Evolutionary conservation across 2,888 invertebrate genomes (phyloP), one percentile per base, ranked within the genome.

Genomic region (Altica lythri): DNA sequence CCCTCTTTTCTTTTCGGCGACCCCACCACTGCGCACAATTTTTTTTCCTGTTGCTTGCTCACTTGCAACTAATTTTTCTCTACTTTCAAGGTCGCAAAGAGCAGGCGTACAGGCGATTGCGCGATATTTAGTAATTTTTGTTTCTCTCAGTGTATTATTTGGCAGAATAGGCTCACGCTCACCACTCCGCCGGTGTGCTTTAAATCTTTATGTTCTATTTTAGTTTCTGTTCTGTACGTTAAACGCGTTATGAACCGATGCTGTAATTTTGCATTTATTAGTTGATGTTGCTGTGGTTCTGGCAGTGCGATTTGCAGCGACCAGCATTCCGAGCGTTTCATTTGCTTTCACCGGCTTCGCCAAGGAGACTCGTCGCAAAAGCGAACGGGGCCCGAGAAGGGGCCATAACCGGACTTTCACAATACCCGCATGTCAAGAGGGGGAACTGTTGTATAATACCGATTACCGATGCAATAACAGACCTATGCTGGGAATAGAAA

Each of bases 391-490:
- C 74, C 72, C 71, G 64, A 67, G 68, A 70, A 68, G 75, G 76
- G 74, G 72, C 72, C 70, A 65, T 70, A 71, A 71, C 69, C 67
- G 72, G 71, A 75, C 75, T 76, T 76, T 76, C 76, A 75, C 76
- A 76, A 75, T 73, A 70, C 71, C 68, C 67, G 64, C 62, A 61
- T 57, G 40, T 55, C 53, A 45, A 67, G 70, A 65, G 73, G 71
- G 73, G 72, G 71, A 67, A 70, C 68, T 71, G 73, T 75, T 75
- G 75, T 75, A 75, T 75, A 75, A 75, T 75, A 73, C 68, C n/a
- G n/a, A n/a, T n/a, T n/a, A n/a, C n/a, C 70, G 67, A 67, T 70
- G 73, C 73, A 75, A 72, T 73, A 72, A 64, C 68, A 66, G 63
- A 65, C 68, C 68, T 68, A 63, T 57, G 67, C 65, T 64, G 64